Evolutionary conservation across 2,888 invertebrate species (phyloP).

Genomic region (Eristalis tenax): DNA sequence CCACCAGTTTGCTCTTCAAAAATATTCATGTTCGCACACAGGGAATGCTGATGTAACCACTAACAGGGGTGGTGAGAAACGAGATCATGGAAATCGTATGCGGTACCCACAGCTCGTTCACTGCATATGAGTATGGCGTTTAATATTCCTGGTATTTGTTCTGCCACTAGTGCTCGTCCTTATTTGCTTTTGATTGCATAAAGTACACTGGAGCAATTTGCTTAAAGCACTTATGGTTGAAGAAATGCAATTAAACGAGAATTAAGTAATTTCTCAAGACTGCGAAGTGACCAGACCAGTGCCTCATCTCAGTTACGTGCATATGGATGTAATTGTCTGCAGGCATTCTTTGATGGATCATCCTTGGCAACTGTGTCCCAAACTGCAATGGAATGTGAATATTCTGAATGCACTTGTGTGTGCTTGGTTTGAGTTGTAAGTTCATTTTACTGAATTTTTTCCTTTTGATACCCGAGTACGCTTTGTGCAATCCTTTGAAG

Average conservation of each 20-base stretch:
- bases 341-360: background rate
- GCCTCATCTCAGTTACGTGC: background rate
- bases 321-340: background rate
- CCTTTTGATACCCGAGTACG: too few species aligned
- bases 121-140: background rate
- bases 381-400: background rate
- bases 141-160: background rate
- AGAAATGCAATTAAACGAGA: background rate
- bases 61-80: background rate
- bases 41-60: background rate
- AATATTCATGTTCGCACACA: background rate
- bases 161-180: background rate
- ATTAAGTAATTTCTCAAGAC: background rate
- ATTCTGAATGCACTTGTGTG: background rate
- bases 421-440: background rate
- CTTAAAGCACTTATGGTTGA: background rate
- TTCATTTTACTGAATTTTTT: background rate
- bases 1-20: background rate
- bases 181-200: background rate
- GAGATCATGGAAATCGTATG: background rate
- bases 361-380: background rate
- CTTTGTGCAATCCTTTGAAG: too few species aligned
- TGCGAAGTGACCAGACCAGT: background rate
- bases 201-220: background rate
- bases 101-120: background rate